Conservation (phyloP, 2,113 vertebrate genomes). For the Corythaeola cristata region DNA sequence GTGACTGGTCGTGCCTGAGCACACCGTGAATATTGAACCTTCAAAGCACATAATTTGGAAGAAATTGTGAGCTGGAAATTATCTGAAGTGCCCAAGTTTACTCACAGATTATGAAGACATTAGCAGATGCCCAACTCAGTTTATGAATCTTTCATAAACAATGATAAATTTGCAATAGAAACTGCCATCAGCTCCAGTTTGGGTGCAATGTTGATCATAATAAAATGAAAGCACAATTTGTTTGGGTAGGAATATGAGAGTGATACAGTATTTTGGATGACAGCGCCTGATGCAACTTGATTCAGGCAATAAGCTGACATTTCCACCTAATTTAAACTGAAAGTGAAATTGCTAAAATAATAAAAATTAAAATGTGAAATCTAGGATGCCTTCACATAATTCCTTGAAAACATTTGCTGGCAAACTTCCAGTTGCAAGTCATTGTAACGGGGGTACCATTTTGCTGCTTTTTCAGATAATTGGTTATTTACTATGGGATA, state of each 20-base stretch:
- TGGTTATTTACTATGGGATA: neutral
- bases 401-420: neutral
- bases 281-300: neutral
- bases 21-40: neutral
- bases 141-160: slow-evolving; percentile 36
- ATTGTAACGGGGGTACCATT: fast-evolving
- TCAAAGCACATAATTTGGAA: neutral
- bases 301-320: neutral
- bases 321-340: neutral
- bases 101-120: neutral
- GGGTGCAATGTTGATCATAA: neutral
- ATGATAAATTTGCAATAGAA: neutral
- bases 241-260: neutral
- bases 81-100: neutral
- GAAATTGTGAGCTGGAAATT: neutral
- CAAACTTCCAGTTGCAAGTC: neutral
- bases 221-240: neutral
- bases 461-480: neutral
- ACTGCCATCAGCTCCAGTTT: neutral
- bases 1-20: neutral
- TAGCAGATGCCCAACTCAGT: neutral
- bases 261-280: neutral
- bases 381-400: neutral
- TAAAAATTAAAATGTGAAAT: neutral
- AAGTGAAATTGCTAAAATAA: neutral